Base-by-base conservation (phyloP, 2,113 vertebrate genomes). In the Scolopax mira region DNA sequence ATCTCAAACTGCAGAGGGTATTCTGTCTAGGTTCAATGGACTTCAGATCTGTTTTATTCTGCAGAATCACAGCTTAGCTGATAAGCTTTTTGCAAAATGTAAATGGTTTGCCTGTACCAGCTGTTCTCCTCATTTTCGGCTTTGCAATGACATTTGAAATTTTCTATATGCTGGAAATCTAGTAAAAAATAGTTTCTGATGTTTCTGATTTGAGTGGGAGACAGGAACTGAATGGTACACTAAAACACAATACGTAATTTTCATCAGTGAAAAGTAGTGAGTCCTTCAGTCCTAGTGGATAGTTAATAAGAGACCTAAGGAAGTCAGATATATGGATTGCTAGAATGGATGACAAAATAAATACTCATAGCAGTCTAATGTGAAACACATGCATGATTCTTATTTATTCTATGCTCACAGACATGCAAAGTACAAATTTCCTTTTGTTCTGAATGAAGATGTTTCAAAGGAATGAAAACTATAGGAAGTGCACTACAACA, bases 201-300 rank as follows among this genome's bases (percentile, higher is more conserved):
- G 44, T 87, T 89, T 88, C 78, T 97, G 80, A 83, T 94, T 86
- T 96, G 90, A 96, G 88, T 89, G 60, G 82, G 89, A 93, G 91
- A 79, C 60, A 75, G 88, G 90, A 95, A 91, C 78, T 79, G 91
- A 93, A 79, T 80, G 85, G 72, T 79, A 78, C 61, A 78, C 78
- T 88, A 64, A 84, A 89, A 88, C 51, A 89, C 74, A 83, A 75
- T 81, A 49, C 37, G 5, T 79, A 52, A 93, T 96, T 94, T 95
- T 94, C 72, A 94, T 73, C 78, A 88, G 73, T 60, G 87, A 67
- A 60, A 83, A 94, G 78, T 21, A 85, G 74, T 12, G 44, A 72
- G 55, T 88, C 1, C 73, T 97, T 92, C 85, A 87, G 81, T 94
- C 89, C 88, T 90, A 82, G 82, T 80, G 79, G 93, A 65, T 85